These are phyloP conservation scores for Probosciger aterrimus DNA, from an alignment of 2,113 vertebrate species.

Conservation along the genomic window DNA sequence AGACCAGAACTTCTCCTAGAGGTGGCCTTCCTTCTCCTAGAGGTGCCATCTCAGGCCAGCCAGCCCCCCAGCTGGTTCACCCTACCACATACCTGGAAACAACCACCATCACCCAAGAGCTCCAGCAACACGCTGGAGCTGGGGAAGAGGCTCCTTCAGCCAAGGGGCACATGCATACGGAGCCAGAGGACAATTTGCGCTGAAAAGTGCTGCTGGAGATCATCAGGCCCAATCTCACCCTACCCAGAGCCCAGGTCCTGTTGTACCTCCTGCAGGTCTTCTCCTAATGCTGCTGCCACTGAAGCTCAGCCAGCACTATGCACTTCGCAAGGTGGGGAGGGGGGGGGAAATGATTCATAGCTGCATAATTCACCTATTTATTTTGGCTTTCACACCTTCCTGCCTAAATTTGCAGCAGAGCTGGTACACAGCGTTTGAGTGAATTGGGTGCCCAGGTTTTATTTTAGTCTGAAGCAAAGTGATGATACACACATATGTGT, in stretches of 20 bases:
- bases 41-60: neutral
- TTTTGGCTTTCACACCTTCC: slow-evolving; percentile 57
- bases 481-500: slow-evolving; percentile 62
- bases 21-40: neutral
- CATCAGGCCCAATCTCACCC: neutral
- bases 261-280: neutral
- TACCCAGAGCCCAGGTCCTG: neutral
- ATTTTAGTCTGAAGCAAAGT: slow-evolving; percentile 54
- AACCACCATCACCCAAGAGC: neutral
- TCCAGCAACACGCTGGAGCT: neutral
- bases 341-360: neutral
- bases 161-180: accelerated
- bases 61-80: accelerated
- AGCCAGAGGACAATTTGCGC: neutral
- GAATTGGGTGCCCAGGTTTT: slow-evolving; percentile 47
- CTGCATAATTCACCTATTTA: slow-evolving; percentile 1
- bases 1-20: too few species aligned
- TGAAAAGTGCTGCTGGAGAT: neutral
- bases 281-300: neutral
- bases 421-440: slow-evolving; percentile 41
- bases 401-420: neutral
- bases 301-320: neutral
- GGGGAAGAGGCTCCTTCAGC: neutral
- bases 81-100: neutral
- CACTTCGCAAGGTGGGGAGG: neutral